Conservation (phyloP, 2,797 vertebrate species). For the Melanotaenia nigrans region DNA sequence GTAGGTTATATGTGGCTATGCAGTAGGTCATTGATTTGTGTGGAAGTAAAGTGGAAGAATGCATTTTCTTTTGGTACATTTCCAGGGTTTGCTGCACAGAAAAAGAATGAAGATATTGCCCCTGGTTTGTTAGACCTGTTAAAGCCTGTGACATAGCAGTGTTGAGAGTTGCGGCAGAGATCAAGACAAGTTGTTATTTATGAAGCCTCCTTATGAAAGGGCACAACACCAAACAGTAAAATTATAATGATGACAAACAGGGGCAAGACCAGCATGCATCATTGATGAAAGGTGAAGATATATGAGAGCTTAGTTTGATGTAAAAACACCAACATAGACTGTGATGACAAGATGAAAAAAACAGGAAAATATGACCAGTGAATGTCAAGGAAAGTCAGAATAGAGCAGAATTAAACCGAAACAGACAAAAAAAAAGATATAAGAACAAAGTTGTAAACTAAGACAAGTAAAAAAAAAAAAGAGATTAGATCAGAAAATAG, state of each 20-base stretch:
- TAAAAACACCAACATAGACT: not conserved
- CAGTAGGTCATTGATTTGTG: conserved; percentile 12
- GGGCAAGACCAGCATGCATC: conserved; percentile 43
- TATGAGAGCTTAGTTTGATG: conserved; percentile 1
- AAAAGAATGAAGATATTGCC: conserved; percentile 16
- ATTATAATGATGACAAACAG: conserved; percentile 72
- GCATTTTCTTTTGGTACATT: conserved; percentile 35
- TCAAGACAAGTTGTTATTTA: conserved; percentile 62
- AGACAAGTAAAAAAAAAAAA: not conserved
- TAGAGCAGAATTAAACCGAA: not conserved
- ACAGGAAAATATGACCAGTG: not conserved
- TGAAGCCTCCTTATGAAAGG: conserved; percentile 65
- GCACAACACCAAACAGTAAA: conserved; percentile 42
- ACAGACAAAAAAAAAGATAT: not conserved
- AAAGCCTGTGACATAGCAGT: conserved; percentile 10
- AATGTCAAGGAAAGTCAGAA: not conserved
- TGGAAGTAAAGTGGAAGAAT: conserved; percentile 15
- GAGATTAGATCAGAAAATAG: not conserved
- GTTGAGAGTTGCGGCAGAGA: conserved; percentile 48
- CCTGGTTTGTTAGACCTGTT: conserved; percentile 37
- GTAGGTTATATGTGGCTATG: conserved; percentile 23
- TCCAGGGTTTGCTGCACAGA: conserved; percentile 29
- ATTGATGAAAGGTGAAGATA: conserved; percentile 44
- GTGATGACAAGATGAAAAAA: not conserved
- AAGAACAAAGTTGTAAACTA: not conserved